Evolutionary conservation across 2,797 vertebrate species (phyloP).

Genomic region (Galago senegalensis): DNA sequence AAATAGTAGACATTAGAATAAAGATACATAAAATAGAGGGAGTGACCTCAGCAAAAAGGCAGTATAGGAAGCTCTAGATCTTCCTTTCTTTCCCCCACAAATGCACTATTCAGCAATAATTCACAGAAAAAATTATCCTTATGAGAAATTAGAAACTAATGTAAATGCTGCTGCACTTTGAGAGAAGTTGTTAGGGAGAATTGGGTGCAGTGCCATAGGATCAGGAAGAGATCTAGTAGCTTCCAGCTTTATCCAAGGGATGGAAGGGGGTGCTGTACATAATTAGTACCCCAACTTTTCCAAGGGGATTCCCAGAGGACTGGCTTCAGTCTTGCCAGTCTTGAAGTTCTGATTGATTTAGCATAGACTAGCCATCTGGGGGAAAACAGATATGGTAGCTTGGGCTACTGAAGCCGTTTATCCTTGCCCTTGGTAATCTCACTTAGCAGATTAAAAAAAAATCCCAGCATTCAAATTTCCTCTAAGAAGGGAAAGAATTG

Average conservation of each 20-base stretch:
- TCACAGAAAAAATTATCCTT: background rate
- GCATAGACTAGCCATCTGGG: background rate
- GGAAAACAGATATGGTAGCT: background rate
- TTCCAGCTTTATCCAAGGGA: background rate
- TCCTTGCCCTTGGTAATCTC: background rate
- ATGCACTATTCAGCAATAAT: background rate
- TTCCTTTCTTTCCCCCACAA: no score
- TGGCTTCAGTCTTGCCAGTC: background rate
- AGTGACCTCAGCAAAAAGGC: background rate
- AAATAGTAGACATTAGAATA: background rate
- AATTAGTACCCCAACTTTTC: background rate
- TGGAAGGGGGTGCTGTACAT: background rate
- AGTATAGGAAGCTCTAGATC: background rate
- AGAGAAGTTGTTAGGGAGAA: background rate
- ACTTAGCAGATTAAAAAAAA: background rate
- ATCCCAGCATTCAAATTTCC: background rate
- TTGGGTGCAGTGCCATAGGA: no score
- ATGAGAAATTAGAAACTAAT: background rate
- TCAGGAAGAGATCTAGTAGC: background rate
- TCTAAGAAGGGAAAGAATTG: background rate
- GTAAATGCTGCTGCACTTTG: background rate
- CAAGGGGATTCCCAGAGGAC: background rate
- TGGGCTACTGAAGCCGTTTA: background rate
- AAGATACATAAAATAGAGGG: background rate
- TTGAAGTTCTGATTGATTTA: background rate